Evolutionary conservation across 2,797 vertebrate species (phyloP), one percentile per base, ranked within the genome.

Genomic region (Sebastes kiyomatsui): DNA sequence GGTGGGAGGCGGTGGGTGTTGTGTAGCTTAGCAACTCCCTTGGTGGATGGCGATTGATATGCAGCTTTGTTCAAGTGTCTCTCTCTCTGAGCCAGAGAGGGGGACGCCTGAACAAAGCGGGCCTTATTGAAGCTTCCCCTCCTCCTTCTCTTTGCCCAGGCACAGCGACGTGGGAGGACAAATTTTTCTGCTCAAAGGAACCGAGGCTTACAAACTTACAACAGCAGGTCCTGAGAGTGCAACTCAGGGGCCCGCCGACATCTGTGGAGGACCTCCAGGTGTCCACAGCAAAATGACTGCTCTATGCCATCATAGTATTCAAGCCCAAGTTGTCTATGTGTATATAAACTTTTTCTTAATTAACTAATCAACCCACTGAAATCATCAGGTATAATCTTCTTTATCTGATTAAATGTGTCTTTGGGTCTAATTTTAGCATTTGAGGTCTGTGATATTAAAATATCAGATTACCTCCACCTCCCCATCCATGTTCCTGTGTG

Each of bases 1-100:
- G 90, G 88, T 88, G 91, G 91, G 88, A 88, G 90, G 78, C 35
- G 56, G 92, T 89, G 92, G 92, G 90, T 70, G 89, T 82, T 1
- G 75, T 76, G 77, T 96, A 92, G 85, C 97, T 67, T 96, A 93
- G 97, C 97, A 98, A 98, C 97, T 75, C 85, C 65, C 81, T 92
- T 88, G 77, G 91, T 82, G 75, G 61, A 56, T 79, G 79, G 86
- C 89, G 79, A 92, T 94, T 92, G 93, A 95, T 94, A 95, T 79
- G 72, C 66, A 78, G 87, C 90, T 90, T 93, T 94, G 88, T 94
- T 92, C 83, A 42, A 83, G 86, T 72, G 83, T 90, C 75, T 89
- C 81, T 80, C 80, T 86, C 81, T 84, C 79, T 23, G 59, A 90
- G 87, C 92, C 92, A 90, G 85, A 81, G 92, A 25, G 87, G 88